Percentiles rank a stretch among this genome's conserved stretches.
Evolutionary conservation across 2,113 vertebrate species (phyloP).

Genomic region (Istiophorus platypterus): DNA sequence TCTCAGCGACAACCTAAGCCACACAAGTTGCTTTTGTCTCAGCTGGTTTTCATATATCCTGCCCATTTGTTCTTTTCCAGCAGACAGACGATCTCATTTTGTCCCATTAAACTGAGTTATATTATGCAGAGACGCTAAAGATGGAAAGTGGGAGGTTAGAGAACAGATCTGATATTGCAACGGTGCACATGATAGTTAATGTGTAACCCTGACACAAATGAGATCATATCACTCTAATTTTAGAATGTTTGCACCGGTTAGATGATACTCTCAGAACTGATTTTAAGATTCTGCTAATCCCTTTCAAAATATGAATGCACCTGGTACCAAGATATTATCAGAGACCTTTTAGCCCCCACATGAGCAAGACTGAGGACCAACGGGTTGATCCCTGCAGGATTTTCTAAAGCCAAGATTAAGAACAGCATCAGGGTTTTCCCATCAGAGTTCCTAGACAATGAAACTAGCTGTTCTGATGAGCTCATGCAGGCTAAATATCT

Average conservation of each 20-base stretch:
- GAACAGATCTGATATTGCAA: slow-evolving; percentile 24
- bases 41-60: slow-evolving; percentile 22
- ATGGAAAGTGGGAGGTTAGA: slow-evolving; percentile 35
- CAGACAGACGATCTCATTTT: slow-evolving; percentile 49
- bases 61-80: slow-evolving; percentile 21
- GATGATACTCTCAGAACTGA: slow-evolving; percentile 41
- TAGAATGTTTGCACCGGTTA: slow-evolving; percentile 29
- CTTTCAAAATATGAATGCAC: slow-evolving; percentile 32
- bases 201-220: slow-evolving; percentile 27
- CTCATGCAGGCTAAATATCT: slow-evolving; percentile 3
- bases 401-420: slow-evolving; percentile 19
- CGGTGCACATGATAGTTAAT: slow-evolving; percentile 1
- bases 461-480: slow-evolving; percentile 16
- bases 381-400: slow-evolving; percentile 9
- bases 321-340: slow-evolving; percentile 38
- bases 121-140: slow-evolving; percentile 23
- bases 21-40: slow-evolving; percentile 29
- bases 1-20: background rate
- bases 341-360: slow-evolving; percentile 24
- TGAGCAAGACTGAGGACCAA: slow-evolving; percentile 4
- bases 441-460: slow-evolving; percentile 2
- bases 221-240: slow-evolving; percentile 47
- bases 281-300: slow-evolving; percentile 46
- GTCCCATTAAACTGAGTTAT: slow-evolving; percentile 22
- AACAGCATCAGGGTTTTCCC: slow-evolving; percentile 31